Conservation (phyloP, 2,113 vertebrate genomes). For the Myrmecobius fasciatus region DNA sequence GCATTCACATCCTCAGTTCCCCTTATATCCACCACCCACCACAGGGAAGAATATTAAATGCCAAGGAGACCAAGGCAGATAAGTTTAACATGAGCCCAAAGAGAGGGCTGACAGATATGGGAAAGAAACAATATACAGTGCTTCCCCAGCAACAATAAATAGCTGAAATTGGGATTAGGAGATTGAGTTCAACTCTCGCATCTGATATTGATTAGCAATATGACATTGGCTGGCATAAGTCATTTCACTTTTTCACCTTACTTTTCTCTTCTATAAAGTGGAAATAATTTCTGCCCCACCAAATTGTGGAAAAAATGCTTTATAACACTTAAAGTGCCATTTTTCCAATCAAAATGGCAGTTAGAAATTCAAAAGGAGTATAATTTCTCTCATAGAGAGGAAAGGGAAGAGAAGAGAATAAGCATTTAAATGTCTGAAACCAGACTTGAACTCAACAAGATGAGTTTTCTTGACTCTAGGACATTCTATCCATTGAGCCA, state of each 20-base stretch:
- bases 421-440: neutral
- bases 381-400: neutral
- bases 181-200: neutral
- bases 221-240: neutral
- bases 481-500: too few relatives aligned
- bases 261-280: neutral
- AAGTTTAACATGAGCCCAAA: neutral
- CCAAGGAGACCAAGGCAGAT: neutral
- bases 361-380: neutral
- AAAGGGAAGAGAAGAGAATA: neutral
- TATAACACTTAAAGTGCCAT: neutral
- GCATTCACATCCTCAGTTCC: neutral
- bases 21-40: neutral
- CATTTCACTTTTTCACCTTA: neutral
- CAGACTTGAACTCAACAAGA: too few relatives aligned
- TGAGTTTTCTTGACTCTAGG: too few relatives aligned
- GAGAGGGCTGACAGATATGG: neutral
- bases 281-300: neutral
- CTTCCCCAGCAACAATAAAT: neutral
- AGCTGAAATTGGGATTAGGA: neutral
- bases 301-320: neutral
- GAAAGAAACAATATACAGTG: neutral
- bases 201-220: neutral
- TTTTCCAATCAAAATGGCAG: neutral
- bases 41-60: neutral